phyloP scores from a whole-genome alignment of 2,113 vertebrate species.

The Bostrychus sinensis region DNA sequence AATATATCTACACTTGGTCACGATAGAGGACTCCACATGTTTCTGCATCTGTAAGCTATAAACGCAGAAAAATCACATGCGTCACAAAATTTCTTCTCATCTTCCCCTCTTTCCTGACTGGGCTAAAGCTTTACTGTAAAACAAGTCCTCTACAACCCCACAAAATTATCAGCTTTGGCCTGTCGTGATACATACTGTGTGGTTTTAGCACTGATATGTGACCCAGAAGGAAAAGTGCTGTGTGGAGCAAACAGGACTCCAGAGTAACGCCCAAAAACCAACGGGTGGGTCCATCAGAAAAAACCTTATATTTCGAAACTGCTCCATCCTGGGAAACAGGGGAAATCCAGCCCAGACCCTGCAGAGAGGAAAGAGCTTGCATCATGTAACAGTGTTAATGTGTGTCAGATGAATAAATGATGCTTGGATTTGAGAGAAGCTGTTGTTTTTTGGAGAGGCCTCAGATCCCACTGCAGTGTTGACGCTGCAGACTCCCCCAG shows the following conservation, averaged over 20 bases:
- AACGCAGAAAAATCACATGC: not conserved
- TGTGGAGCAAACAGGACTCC: constrained; percentile 40
- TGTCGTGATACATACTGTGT: constrained; percentile 47
- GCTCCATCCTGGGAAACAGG: constrained; percentile 17
- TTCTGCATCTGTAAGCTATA: not conserved
- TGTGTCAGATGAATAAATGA: constrained; percentile 59
- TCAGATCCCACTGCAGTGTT: constrained; percentile 54
- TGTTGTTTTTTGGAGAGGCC: constrained; percentile 60
- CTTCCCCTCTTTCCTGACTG: constrained; percentile 45
- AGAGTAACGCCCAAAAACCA: constrained; percentile 39
- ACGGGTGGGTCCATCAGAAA: constrained; percentile 48
- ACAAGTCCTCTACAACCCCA: constrained; percentile 43
- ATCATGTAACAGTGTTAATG: constrained; percentile 55
- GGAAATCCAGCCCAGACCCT: constrained; percentile 13
- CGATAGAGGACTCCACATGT: too few species aligned
- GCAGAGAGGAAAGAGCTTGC: constrained; percentile 47
- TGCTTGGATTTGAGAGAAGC: constrained; percentile 60
- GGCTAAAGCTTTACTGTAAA: constrained; percentile 32
- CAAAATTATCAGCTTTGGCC: constrained; percentile 38
- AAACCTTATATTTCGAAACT: constrained; percentile 43
- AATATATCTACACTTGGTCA: too few species aligned
- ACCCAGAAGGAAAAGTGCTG: constrained; percentile 61
- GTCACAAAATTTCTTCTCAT: constrained; percentile 26
- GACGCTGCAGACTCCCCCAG: constrained; percentile 54
- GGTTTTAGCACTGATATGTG: constrained; percentile 46